These are phyloP conservation scores for Cassiopea andromeda DNA, from an alignment of 30 jellyfish, hydroid and myxozoan genomes.

Conservation along the genomic window DNA sequence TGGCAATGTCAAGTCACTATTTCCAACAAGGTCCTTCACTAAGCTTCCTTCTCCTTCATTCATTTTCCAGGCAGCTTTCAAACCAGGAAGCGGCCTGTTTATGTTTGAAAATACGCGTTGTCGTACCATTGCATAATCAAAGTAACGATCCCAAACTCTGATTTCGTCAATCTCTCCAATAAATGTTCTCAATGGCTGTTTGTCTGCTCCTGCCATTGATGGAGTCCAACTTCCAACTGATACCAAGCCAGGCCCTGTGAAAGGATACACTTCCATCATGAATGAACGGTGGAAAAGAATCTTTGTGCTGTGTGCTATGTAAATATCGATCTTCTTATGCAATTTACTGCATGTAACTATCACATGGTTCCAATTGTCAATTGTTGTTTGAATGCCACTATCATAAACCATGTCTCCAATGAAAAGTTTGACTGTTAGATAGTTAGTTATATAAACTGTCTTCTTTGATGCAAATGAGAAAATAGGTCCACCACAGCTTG, in stretches of 20 bases:
- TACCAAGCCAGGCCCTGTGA: constrained; percentile 30
- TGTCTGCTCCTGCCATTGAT: constrained; percentile 22
- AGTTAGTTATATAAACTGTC: constrained; percentile 40
- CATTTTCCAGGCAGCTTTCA: constrained; percentile 60
- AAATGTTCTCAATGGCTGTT: constrained; percentile 30
- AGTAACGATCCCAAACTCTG: constrained; percentile 51
- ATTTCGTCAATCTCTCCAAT: constrained; percentile 66
- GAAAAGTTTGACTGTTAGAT: constrained; percentile 24
- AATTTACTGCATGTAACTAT: constrained; percentile 16
- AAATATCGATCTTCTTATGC: constrained; percentile 23
- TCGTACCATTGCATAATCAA: constrained; percentile 57
- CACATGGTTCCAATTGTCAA: constrained; percentile 53
- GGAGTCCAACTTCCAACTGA: constrained; percentile 74
- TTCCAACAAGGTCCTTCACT: constrained; percentile 50
- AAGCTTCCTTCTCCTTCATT: constrained; percentile 54
- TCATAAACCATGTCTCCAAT: constrained; percentile 40
- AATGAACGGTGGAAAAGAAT: constrained; percentile 48
- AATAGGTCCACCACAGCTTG: constrained; percentile 63
- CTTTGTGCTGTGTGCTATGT: constrained; percentile 1
- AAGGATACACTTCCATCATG: constrained; percentile 1
- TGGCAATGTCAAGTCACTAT: constrained; percentile 40
- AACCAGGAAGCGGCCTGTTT: constrained; percentile 51
- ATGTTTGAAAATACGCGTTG: constrained; percentile 48
- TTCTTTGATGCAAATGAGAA: constrained; percentile 14
- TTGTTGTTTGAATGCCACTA: constrained; percentile 36